Percentiles rank a stretch among this genome's conserved stretches.
Conservation (phyloP, 1,140 invertebrate genomes). For the Eumeta japonica region DNA sequence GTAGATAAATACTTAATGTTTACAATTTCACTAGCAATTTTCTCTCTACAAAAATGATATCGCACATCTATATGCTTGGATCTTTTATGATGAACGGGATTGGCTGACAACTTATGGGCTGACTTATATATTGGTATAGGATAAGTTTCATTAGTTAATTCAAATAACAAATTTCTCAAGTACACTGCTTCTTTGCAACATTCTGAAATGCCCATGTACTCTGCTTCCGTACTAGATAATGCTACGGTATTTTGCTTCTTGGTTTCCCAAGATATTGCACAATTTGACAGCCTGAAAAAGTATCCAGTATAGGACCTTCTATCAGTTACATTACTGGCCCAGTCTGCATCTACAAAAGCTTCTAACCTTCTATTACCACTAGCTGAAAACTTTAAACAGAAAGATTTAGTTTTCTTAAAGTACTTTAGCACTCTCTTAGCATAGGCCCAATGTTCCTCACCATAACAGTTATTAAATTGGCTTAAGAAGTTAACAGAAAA, state of each 20-base stretch:
- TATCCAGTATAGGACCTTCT: constrained; percentile 2
- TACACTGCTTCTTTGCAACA: too few species aligned
- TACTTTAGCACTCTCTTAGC: constrained; percentile 6
- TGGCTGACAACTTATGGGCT: background rate
- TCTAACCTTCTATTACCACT: background rate
- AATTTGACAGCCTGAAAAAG: constrained; percentile 1
- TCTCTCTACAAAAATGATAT: constrained; percentile 7
- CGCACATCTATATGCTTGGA: constrained; percentile 9
- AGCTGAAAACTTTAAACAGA: background rate
- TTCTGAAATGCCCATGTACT: too few species aligned
- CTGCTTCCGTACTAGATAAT: too few species aligned
- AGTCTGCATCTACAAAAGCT: constrained; percentile 4
- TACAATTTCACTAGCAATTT: constrained; percentile 7
- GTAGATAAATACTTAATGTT: constrained; percentile 8
- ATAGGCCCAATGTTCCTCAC: constrained; percentile 5
- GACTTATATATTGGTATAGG: too few species aligned
- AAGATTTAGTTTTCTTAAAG: constrained; percentile 4
- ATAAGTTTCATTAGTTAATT: too few species aligned
- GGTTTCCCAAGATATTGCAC: too few species aligned
- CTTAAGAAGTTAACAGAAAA: constrained; percentile 3
- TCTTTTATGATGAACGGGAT: constrained; percentile 2
- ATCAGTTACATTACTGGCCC: background rate
- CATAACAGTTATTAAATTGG: constrained; percentile 8
- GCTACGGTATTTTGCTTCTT: too few species aligned
- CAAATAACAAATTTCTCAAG: too few species aligned